A percentile compares a stretch with the other conserved stretches of the same genome.
These are phyloP conservation scores for Drosophila arawakana DNA, from an alignment of 1,140 invertebrate genomes.

Conservation along the genomic window DNA sequence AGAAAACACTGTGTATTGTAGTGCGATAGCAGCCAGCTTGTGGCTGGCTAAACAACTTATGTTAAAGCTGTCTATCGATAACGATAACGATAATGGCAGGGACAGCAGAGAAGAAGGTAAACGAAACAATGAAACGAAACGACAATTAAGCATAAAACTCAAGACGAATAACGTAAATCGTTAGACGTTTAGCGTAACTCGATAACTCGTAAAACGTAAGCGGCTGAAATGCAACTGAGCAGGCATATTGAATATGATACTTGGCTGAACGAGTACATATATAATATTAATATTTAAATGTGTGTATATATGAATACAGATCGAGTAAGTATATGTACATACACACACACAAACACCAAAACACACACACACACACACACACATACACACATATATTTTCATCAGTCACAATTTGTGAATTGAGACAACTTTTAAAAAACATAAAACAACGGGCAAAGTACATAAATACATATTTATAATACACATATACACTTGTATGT, in stretches of 20 bases:
- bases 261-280: constrained; percentile 18
- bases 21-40: constrained; percentile 19
- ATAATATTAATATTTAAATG: constrained; percentile 6
- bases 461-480: background rate
- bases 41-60: constrained; percentile 17
- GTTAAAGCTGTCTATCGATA: constrained; percentile 16
- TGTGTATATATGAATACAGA: constrained; percentile 15
- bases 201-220: constrained; percentile 43
- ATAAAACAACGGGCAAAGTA: constrained; percentile 13
- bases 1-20: constrained; percentile 40
- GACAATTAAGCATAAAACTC: constrained; percentile 75
- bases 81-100: constrained; percentile 1
- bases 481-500: background rate
- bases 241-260: constrained; percentile 21
- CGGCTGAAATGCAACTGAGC: constrained; percentile 13
- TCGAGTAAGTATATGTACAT: constrained; percentile 22
- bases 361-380: constrained; percentile 10
- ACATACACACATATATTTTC: constrained; percentile 41
- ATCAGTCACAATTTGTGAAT: constrained; percentile 51
- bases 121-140: constrained; percentile 78
- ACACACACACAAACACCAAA: constrained; percentile 7
- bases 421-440: constrained; percentile 44
- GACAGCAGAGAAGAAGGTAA: constrained; percentile 43
- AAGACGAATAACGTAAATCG: constrained; percentile 21
- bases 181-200: constrained; percentile 41